Base-by-base conservation (phyloP, 2,888 invertebrate species). In the Stomorhina lunata region DNA sequence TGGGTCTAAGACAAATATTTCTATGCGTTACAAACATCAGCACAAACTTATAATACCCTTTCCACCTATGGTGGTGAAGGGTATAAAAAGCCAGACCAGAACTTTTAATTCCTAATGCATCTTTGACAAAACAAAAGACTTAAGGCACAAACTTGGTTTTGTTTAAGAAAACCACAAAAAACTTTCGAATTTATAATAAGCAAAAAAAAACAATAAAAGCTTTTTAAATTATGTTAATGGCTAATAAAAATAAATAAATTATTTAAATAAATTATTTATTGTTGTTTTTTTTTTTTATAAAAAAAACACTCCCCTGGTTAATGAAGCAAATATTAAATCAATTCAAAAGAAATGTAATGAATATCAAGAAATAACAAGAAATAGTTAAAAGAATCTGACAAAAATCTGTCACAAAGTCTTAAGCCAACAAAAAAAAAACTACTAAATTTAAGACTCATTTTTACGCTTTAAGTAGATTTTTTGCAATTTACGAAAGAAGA, bases 371-470 rank as follows among this genome's bases (percentile, higher is more conserved):
- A 20, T 3, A 45, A 7, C 22, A 22, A 48, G 48, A 22, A 20
- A 27, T n/a, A n/a, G n/a, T n/a, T n/a, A n/a, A n/a, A n/a, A n/a
- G n/a, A n/a, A n/a, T n/a, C 20, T 17, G 2, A 27, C 22, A 50
- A 61, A 37, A 80, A 53, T 45, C 65, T 68, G 80, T 68, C 61
- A 55, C 32, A 37, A 57, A 34, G 7, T 48, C 3, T n/a, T 66
- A 48, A 48, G 37, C 20, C 15, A 55, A 22, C 40, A 29, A 15
- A 15, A 43, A 25, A 43, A 45, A 7, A 20, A 17, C n/a, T n/a
- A n/a, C n/a, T n/a, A n/a, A n/a, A n/a, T 4, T 9, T 43, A 63
- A 59, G 9, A 37, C 29, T 15, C 25, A n/a, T 27, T 43, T 63
- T 22, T 63, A 15, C 17, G 25, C 27, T 55, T 43, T 17, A 43